Base-by-base conservation (phyloP, 30 jellyfish, hydroid and myxozoan species). In the Aurelia aurita complex sp. Pacific region DNA sequence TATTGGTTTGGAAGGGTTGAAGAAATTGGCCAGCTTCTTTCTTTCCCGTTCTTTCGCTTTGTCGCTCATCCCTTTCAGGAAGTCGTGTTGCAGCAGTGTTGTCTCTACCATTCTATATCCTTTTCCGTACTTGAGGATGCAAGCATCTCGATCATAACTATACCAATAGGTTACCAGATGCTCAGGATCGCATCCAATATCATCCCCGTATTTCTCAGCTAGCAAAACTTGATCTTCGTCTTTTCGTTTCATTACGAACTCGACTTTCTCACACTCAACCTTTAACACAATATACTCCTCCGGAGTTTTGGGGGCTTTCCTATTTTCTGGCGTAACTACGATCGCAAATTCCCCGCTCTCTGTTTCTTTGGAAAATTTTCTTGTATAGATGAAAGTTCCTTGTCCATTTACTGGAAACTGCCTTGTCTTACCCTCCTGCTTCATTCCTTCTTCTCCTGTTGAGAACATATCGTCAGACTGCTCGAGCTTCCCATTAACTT, bases 71-170 rank as follows among this genome's bases (percentile, higher is more conserved):
- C 66, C 65, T 36, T 61, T 61, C 68, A 62, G 43, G 23, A 79
- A 79, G 23, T 62, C 80, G 33, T 61, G 43, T 35, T 1, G 17
- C 67, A 62, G n/a, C 67, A 79, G 82, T 42, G 89, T 79, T 33
- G 89, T 76, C 52, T 55, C 54, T 19, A 19, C 76, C 86, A 76
- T 55, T 63, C 40, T 54, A 23, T 53, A 32, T 38, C 86, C 73
- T 34, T 60, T 76, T 32, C 86, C 89, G 60, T 79, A 79, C 46
- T 79, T 79, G 70, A 79, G n/a, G 33, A 43, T 54, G 63, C 73
- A 64, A 15, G 80, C 89, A 46, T 79, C 83, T 63, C 89, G 65
- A 70, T 79, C 89, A 19, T 79, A 79, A 36, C 89, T 79, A 18
- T 19, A 64, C 89, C 89, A 79, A 43, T 79, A 79, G 23, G 64